Evolutionary conservation across 2,113 vertebrate genomes (phyloP).

Genomic region (Cynocephalus volans): DNA sequence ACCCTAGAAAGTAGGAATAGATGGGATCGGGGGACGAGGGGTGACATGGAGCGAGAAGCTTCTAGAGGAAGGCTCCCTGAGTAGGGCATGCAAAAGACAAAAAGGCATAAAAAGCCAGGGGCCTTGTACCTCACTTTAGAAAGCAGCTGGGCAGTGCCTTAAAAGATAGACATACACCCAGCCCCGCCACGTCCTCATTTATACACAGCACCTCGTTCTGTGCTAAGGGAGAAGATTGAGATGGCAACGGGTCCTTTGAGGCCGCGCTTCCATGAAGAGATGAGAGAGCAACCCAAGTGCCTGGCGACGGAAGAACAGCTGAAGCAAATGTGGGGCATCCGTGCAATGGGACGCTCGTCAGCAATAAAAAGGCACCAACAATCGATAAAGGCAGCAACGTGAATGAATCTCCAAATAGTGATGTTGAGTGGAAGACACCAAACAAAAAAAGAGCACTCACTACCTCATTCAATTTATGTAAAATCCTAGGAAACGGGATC

Average conservation of each 20-base stretch:
- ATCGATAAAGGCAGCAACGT: rapidly evolving
- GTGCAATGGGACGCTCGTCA: rapidly evolving
- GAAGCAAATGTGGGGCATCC: not conserved
- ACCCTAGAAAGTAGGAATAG: not conserved
- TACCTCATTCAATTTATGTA: rapidly evolving
- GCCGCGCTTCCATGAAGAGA: not conserved
- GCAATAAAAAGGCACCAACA: rapidly evolving
- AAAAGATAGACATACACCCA: rapidly evolving
- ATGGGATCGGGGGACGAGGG: too few species aligned
- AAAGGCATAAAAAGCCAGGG: not conserved
- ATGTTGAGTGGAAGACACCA: not conserved
- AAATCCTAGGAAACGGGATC: not conserved
- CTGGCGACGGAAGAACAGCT: rapidly evolving
- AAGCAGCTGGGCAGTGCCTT: not conserved
- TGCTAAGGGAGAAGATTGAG: not conserved
- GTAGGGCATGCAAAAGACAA: not conserved
- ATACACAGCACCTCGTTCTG: not conserved
- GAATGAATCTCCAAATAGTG: not conserved
- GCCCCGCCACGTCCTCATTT: rapidly evolving
- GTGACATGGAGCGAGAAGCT: rapidly evolving
- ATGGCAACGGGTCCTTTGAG: not conserved
- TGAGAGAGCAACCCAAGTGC: rapidly evolving
- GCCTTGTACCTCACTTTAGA: not conserved
- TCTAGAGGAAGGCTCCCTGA: not conserved
- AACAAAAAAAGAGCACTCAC: rapidly evolving